Base-by-base conservation (phyloP, 2,113 vertebrate genomes). In the Lynx canadensis region DNA sequence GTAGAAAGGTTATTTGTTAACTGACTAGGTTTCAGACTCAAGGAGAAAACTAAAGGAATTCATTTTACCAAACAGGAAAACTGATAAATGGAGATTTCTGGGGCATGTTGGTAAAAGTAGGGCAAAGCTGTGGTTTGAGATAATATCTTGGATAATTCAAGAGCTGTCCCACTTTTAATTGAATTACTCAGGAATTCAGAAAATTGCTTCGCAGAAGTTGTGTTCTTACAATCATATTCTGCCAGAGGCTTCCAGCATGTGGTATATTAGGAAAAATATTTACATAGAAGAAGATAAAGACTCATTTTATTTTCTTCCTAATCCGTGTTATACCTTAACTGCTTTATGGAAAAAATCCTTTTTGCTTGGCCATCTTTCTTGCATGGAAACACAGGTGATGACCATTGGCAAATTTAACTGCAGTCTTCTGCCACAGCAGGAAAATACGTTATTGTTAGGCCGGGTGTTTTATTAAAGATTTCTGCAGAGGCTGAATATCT, bases 401-500 rank as follows among this genome's bases (percentile, higher is more conserved):
- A 80, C 96, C 74, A 12, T 91, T 98, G 97, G 98, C 98, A 98
- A 98, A 98, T 97, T 97, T 98, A 98, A 98, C 95, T 96, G 96
- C 89, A 96, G 25, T 97, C 94, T 97, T 98, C 76, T 98, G 94
- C 38, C 41, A 83, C 97, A 98, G 94, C 94, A 97, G 96, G 96
- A 97, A 93, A 98, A 98, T 71, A 84, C 96, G 97, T 98, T 98
- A 95, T 98, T 98, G 83, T 97, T 95, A 76, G 91, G 88, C 97
- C 98, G 96, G 79, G 91, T 97, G 92, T 98, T 98, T 98, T 98
- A 98, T 98, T 98, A 98, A 98, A 98, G 94, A 74, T 91, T 97
- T 98, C 96, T 9, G 0, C 92, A 95, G 91, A 79, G 3, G 92
- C 96, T 95, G 66, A 92, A 94, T 97, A 91, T 96, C 81, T 98